phyloP scores from a whole-genome alignment of 1,140 invertebrate species.

The Cherax quadricarinatus region DNA sequence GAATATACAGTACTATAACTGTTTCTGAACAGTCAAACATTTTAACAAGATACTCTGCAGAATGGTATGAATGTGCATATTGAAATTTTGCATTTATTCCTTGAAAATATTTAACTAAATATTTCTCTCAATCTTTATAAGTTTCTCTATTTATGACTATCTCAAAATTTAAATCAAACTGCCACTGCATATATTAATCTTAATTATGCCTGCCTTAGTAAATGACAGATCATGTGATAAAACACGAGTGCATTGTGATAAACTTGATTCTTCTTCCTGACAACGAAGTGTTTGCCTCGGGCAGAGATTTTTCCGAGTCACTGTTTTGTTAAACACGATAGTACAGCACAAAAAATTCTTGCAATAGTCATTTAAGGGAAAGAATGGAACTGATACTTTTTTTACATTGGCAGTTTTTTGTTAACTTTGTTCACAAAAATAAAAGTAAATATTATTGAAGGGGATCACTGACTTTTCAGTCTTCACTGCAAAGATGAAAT shows the following conservation, averaged over 20 bases:
- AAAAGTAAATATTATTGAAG: not conserved
- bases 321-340: slow-evolving; percentile 37
- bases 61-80: not conserved
- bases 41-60: slow-evolving; percentile 2
- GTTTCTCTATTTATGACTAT: slow-evolving; percentile 10
- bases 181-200: slow-evolving; percentile 45
- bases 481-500: not conserved
- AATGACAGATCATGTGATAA: slow-evolving; percentile 62
- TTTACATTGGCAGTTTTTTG: not conserved
- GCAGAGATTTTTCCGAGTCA: slow-evolving; percentile 23
- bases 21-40: slow-evolving; percentile 3
- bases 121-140: slow-evolving; percentile 6
- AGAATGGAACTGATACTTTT: not conserved
- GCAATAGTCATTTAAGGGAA: slow-evolving; percentile 2
- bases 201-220: slow-evolving; percentile 64
- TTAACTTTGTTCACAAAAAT: not conserved
- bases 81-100: slow-evolving; percentile 46
- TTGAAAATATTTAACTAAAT: not conserved
- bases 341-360: slow-evolving; percentile 24
- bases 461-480: not conserved
- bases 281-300: slow-evolving; percentile 63
- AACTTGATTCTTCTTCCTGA: slow-evolving; percentile 28
- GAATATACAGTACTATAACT: not conserved
- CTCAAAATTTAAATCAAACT: slow-evolving; percentile 18
- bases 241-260: slow-evolving; percentile 53